Conservation (phyloP, 2,888 invertebrate species). For the Thereva unica region DNA sequence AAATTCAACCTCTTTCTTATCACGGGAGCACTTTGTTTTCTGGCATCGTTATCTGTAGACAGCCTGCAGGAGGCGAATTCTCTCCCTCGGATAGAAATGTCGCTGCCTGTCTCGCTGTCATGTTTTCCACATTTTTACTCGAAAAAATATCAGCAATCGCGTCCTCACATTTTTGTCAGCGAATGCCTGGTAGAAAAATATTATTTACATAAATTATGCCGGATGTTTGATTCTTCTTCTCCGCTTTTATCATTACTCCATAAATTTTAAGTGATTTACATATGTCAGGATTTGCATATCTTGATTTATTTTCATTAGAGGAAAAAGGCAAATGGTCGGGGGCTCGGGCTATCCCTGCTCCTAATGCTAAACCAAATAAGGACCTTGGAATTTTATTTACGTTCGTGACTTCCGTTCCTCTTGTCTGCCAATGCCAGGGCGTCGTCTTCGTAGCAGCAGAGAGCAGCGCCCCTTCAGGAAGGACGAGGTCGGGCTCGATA, state of each 20-base stretch:
- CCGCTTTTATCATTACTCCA: slow-evolving; percentile 32
- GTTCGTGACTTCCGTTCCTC: neutral
- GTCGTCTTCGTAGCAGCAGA: no score
- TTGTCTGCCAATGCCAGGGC: no score
- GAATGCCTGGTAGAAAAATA: slow-evolving; percentile 3
- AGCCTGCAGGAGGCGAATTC: no score
- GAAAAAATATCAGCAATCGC: slow-evolving; percentile 13
- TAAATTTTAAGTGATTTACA: slow-evolving; percentile 41
- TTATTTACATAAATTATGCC: slow-evolving; percentile 32
- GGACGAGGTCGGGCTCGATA: no score
- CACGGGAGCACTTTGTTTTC: no score
- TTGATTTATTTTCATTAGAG: slow-evolving; percentile 39
- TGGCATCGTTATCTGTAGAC: no score
- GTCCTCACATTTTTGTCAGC: slow-evolving; percentile 22
- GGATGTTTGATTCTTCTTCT: slow-evolving; percentile 27
- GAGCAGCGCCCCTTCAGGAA: no score
- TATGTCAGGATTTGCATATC: slow-evolving; percentile 40
- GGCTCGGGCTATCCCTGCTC: neutral
- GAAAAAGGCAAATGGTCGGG: slow-evolving; percentile 7
- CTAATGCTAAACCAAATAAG: slow-evolving; percentile 5
- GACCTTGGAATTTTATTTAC: slow-evolving; percentile 9
- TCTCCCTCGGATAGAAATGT: neutral
- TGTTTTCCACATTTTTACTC: slow-evolving; percentile 4
- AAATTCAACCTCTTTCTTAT: no score
- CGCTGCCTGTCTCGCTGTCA: neutral